Evolutionary conservation across 2,113 vertebrate species (phyloP).

Genomic region (Melanerpes aurifrons): DNA sequence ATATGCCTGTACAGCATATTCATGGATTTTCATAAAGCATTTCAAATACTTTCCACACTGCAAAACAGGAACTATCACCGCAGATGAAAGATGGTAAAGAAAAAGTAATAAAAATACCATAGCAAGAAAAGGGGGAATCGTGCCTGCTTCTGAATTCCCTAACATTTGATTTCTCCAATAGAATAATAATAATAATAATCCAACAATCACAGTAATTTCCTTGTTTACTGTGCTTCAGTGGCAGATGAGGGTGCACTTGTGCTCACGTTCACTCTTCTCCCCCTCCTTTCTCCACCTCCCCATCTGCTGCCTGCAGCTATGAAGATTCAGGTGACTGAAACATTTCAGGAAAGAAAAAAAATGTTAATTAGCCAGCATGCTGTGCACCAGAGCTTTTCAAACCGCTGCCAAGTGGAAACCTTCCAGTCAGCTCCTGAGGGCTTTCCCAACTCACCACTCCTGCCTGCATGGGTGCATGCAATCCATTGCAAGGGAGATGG

Average conservation of each 20-base stretch:
- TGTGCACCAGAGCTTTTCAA: constrained; percentile 39
- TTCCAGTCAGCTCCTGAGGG: background rate
- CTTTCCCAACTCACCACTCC: background rate
- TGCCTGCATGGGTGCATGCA: background rate
- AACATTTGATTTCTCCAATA: constrained; percentile 42
- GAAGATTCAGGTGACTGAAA: constrained; percentile 52
- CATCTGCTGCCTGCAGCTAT: constrained; percentile 52
- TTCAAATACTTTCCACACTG: constrained; percentile 63
- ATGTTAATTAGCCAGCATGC: constrained; percentile 68
- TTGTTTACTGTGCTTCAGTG: constrained; percentile 21
- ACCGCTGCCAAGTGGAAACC: background rate
- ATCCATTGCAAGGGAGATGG: fast-evolving
- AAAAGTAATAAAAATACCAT: constrained; percentile 57
- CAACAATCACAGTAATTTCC: constrained; percentile 36
- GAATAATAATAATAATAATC: constrained; percentile 2
- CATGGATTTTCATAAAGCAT: constrained; percentile 48
- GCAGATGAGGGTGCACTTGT: constrained; percentile 35
- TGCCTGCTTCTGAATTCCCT: constrained; percentile 46
- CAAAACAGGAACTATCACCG: constrained; percentile 46
- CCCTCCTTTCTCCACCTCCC: background rate
- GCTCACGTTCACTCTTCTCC: background rate
- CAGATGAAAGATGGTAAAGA: constrained; percentile 54
- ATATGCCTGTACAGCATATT: constrained; percentile 49
- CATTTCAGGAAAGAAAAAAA: constrained; percentile 11
- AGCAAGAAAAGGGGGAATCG: constrained; percentile 28